phyloP scores from a whole-genome alignment of 2,888 invertebrate species.

The Trilocha varians region DNA sequence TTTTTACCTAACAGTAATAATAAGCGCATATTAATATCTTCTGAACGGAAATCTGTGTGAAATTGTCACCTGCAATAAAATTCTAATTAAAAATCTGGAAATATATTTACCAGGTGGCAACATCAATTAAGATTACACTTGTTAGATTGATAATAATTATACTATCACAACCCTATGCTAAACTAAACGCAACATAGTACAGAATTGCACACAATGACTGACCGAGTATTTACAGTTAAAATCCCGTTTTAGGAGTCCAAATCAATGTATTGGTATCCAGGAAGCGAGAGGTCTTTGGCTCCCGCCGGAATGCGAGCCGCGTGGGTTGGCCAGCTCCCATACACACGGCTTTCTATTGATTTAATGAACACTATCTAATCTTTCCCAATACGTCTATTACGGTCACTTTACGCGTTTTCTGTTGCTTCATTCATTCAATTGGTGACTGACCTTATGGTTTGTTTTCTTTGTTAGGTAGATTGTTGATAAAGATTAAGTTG shows the following conservation, averaged over 20 bases:
- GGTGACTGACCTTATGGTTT: background rate
- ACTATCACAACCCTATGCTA: too few species aligned
- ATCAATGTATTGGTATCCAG: constrained; percentile 51
- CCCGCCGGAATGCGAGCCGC: constrained; percentile 57
- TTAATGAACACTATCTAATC: constrained; percentile 68
- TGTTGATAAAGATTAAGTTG: background rate
- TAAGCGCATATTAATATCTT: too few species aligned
- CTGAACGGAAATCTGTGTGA: too few species aligned
- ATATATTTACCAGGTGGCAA: too few species aligned
- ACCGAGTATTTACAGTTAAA: constrained; percentile 4
- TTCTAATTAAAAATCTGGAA: too few species aligned
- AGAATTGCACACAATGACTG: background rate
- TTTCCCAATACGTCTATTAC: constrained; percentile 57
- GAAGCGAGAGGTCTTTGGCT: constrained; percentile 69
- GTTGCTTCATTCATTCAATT: constrained; percentile 5
- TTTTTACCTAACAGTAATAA: too few species aligned
- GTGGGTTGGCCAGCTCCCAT: constrained; percentile 52
- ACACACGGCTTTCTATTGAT: constrained; percentile 66
- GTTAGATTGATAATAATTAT: too few species aligned
- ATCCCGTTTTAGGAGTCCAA: constrained; percentile 24
- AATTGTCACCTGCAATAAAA: too few species aligned
- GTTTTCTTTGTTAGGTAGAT: background rate
- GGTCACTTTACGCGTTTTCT: constrained; percentile 39
- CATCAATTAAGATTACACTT: too few species aligned
- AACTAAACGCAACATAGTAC: background rate